Percentiles rank a stretch among this genome's conserved stretches.
These are phyloP conservation scores for Perca schrenkii DNA, from an alignment of 2,113 vertebrate genomes.

Conservation along the genomic window DNA sequence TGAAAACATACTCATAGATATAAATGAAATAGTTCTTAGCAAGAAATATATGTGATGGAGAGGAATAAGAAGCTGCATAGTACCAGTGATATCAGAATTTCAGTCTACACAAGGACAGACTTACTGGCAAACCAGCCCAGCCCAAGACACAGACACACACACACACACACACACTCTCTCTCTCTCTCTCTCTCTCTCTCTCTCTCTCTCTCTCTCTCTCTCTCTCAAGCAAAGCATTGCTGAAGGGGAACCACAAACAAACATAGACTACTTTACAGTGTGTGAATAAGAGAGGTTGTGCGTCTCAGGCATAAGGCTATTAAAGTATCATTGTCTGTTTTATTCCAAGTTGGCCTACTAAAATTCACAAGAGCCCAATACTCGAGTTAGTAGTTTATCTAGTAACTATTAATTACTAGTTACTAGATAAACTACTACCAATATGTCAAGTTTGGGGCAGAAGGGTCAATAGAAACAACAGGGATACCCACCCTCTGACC, in stretches of 20 bases:
- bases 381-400: no score
- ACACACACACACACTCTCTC: neutral
- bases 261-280: neutral
- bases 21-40: neutral
- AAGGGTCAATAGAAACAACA: neutral
- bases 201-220: no score
- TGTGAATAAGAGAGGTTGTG: neutral
- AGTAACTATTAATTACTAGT: no score
- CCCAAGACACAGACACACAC: slow-evolving; percentile 1
- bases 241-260: neutral
- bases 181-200: no score
- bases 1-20: neutral
- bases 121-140: slow-evolving; percentile 28
- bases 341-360: neutral
- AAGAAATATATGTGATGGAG: neutral
- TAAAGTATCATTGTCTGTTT: neutral
- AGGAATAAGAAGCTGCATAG: neutral
- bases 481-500: neutral
- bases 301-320: neutral
- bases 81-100: slow-evolving; percentile 2
- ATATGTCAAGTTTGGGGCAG: neutral
- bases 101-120: slow-evolving; percentile 20
- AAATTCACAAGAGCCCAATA: neutral
- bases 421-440: neutral
- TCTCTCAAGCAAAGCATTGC: no score